Conservation (phyloP, 2,113 vertebrate genomes). For the Talpa occidentalis region DNA sequence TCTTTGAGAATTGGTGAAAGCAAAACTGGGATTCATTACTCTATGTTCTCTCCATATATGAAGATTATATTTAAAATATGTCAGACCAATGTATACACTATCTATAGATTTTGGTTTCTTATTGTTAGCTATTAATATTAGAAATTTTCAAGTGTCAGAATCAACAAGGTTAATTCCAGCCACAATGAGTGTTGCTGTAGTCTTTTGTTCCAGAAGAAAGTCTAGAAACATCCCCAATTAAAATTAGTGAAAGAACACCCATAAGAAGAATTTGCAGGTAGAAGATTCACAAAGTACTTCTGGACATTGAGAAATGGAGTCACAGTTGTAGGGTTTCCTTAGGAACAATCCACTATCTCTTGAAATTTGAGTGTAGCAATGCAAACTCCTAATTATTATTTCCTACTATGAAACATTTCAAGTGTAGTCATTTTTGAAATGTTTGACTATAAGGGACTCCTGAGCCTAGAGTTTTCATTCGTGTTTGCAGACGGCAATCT, state of each 20-base stretch:
- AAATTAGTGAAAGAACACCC: not conserved
- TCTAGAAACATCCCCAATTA: not conserved
- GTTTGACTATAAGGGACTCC: not conserved
- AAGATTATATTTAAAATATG: not conserved
- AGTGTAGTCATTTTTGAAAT: not conserved
- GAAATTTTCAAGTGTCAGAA: not conserved
- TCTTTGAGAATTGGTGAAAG: not conserved
- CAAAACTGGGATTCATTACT: not conserved
- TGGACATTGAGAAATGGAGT: not conserved
- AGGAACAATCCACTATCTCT: not conserved
- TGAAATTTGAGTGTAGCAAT: not conserved
- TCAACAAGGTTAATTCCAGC: not conserved
- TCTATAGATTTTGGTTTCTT: not conserved
- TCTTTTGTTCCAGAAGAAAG: not conserved
- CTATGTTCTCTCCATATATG: not conserved
- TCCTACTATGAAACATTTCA: not conserved
- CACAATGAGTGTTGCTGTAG: not conserved
- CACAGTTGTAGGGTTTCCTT: not conserved
- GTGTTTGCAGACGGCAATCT: not conserved
- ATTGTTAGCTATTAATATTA: not conserved
- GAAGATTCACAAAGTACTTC: not conserved
- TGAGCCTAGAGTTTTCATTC: not conserved
- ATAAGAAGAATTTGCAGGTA: not conserved
- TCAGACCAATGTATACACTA: not conserved
- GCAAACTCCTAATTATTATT: not conserved